phyloP scores from a whole-genome alignment of 1,140 invertebrate species.

The Cydia amplana region DNA sequence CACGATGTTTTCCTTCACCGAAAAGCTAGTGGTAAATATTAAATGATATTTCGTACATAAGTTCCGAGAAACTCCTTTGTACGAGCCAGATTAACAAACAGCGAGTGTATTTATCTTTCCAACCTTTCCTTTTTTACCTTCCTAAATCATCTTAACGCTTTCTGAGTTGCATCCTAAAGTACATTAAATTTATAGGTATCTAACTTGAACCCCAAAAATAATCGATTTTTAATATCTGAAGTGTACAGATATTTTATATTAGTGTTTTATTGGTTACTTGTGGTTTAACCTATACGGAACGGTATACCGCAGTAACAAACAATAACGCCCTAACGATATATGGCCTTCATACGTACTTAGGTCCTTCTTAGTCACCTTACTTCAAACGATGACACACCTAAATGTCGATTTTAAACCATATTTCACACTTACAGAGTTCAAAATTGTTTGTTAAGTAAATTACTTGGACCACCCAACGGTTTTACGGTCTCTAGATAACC shows the following conservation, averaged over 20 bases:
- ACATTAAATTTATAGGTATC: too few relatives aligned
- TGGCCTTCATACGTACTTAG: not conserved
- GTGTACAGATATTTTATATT: not conserved
- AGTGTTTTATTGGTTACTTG: not conserved
- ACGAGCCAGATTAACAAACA: too few relatives aligned
- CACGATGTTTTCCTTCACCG: too few relatives aligned
- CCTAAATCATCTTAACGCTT: too few relatives aligned
- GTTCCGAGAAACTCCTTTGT: too few relatives aligned
- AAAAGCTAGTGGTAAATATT: too few relatives aligned
- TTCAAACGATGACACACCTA: not conserved
- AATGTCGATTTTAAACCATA: not conserved
- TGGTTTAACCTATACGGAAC: not conserved
- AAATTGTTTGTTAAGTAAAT: not conserved
- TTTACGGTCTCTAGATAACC: constrained; percentile 21
- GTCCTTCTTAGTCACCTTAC: not conserved
- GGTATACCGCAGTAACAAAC: not conserved
- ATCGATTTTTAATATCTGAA: too few relatives aligned
- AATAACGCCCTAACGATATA: not conserved
- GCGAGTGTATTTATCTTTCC: too few relatives aligned
- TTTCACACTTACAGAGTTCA: not conserved
- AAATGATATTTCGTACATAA: too few relatives aligned
- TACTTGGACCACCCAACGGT: constrained; percentile 8
- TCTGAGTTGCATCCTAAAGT: too few relatives aligned
- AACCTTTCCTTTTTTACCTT: too few relatives aligned
- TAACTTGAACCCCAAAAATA: too few relatives aligned